phyloP scores from a whole-genome alignment of 30 jellyfish, hydroid and myxozoan species.

The Chrysaora quinquecirrha region DNA sequence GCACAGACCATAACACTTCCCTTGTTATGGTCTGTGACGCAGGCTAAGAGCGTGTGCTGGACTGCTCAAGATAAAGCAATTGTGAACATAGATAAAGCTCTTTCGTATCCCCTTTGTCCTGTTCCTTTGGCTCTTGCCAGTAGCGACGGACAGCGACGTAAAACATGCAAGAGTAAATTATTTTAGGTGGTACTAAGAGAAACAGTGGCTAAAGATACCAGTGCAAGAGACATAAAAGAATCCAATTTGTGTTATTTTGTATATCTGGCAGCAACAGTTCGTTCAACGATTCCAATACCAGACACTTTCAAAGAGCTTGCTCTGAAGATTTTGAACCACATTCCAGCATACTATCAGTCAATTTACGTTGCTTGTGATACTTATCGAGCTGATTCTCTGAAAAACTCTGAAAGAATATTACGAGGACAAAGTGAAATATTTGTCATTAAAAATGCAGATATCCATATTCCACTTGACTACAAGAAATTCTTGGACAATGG shows the following conservation, averaged over 20 bases:
- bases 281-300: conserved; percentile 35
- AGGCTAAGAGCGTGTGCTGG: too few relatives aligned
- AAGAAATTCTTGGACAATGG: conserved; percentile 54
- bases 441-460: conserved; percentile 31
- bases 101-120: conserved; percentile 44
- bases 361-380: conserved; percentile 51
- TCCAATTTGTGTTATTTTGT: conserved; percentile 11
- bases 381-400: conserved; percentile 31
- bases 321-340: conserved; percentile 33
- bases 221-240: conserved; percentile 33
- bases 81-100: conserved; percentile 29
- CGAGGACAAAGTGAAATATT: conserved; percentile 26
- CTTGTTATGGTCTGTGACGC: not conserved
- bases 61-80: conserved; percentile 43
- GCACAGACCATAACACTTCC: not conserved
- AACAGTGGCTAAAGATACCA: conserved; percentile 30
- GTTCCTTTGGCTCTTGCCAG: conserved; percentile 57
- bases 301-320: conserved; percentile 41
- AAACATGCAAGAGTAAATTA: conserved; percentile 43
- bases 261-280: conserved; percentile 43
- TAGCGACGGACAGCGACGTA: conserved; percentile 50
- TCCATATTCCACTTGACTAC: conserved; percentile 36
- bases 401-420: conserved; percentile 19
- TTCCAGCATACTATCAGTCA: conserved; percentile 28
- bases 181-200: conserved; percentile 42